Evolutionary conservation across 1,140 invertebrate species (phyloP).

Genomic region (Leptoteleia sp.): DNA sequence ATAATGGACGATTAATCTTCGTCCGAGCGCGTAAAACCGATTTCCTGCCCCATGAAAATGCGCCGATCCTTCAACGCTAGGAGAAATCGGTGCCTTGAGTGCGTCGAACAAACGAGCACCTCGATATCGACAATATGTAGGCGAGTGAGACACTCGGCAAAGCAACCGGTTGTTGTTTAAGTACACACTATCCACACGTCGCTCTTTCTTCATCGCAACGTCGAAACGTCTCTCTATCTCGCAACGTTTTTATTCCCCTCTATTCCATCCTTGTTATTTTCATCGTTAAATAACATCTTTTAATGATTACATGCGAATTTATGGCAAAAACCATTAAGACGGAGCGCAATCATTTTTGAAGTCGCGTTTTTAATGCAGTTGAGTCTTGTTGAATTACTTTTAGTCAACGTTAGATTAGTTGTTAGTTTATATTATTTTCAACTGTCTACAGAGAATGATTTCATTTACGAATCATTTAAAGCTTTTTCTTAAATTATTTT

Average conservation of each 20-base stretch:
- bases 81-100: conserved; percentile 49
- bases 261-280: conserved; percentile 34
- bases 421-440: too few relatives aligned
- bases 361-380: too few relatives aligned
- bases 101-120: conserved; percentile 50
- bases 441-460: too few relatives aligned
- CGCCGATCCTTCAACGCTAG: conserved; percentile 4
- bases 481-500: too few relatives aligned
- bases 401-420: too few relatives aligned
- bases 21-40: conserved; percentile 7
- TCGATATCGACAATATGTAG: conserved; percentile 60
- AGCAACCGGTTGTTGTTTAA: conserved; percentile 64
- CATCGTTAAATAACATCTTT: conserved; percentile 10
- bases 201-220: conserved; percentile 56
- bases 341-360: too few relatives aligned
- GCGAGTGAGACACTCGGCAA: conserved; percentile 62
- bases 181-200: conserved; percentile 53
- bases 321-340: neutral
- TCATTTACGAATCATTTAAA: too few relatives aligned
- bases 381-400: too few relatives aligned
- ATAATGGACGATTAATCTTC: conserved; percentile 21
- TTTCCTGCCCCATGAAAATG: conserved; percentile 34
- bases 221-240: conserved; percentile 57
- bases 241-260: conserved; percentile 35
- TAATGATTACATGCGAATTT: conserved; percentile 15